Conservation (phyloP, 2,113 vertebrate genomes). For the Isurus oxyrinchus region DNA sequence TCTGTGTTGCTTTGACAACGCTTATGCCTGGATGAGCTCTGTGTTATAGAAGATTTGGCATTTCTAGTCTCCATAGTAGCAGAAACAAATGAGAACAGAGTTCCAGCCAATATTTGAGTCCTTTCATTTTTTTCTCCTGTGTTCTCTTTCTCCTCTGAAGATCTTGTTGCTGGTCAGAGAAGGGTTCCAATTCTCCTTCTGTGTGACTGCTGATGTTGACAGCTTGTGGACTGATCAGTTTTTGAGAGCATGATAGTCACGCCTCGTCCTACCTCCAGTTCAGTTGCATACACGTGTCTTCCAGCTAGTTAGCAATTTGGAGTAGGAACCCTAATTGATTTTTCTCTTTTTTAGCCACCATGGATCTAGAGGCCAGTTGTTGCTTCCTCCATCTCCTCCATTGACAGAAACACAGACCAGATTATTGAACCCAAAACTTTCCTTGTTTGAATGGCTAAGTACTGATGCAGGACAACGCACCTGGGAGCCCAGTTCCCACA, state of each 20-base stretch:
- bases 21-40: neutral
- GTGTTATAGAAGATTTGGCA: neutral
- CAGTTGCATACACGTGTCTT: neutral
- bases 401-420: neutral
- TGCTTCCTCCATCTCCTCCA: neutral
- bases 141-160: neutral
- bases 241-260: neutral
- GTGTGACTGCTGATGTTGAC: neutral
- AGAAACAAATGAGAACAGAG: neutral
- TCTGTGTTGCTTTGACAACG: slow-evolving; percentile 30
- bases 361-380: neutral
- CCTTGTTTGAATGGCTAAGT: neutral
- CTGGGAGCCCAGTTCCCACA: neutral
- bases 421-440: neutral
- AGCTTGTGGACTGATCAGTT: neutral
- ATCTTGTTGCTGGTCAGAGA: neutral
- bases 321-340: neutral
- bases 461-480: neutral
- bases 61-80: neutral
- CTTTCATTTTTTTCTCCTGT: neutral
- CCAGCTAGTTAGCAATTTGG: no score
- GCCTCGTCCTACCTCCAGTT: neutral
- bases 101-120: neutral
- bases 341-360: neutral
- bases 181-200: neutral